Evolutionary conservation across 2,113 vertebrate genomes (phyloP), one percentile per base, ranked within the genome.

Genomic region (Elgaria multicarinata): DNA sequence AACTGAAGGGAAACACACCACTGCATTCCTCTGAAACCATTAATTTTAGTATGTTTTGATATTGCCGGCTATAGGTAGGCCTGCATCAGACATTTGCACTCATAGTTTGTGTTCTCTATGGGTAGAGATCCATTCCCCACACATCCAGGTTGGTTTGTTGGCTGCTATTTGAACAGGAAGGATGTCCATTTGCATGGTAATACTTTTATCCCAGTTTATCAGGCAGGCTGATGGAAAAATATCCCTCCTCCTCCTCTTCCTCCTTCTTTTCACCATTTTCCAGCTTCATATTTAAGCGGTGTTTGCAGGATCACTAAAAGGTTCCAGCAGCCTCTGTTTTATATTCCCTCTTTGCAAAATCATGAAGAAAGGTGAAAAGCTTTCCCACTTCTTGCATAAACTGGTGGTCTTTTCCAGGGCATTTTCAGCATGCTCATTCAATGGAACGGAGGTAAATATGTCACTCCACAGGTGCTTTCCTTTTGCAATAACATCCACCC

Each of bases 181-280:
- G 90, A 93, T 96, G 95, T 95, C 97, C 96, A 97, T 97, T 97
- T 97, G 95, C 97, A 97, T 97, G 97, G 96, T 97, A 97, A 97
- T 97, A 96, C 93, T 96, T 97, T 96, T 94, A 96, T 95, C 92
- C 88, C 89, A 88, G 89, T 95, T 98, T 97, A 97, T 97, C 95
- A 95, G 94, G 90, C 88, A 96, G 91, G 95, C 96, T 91, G 94
- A 96, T 96, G 93, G 96, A 97, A 97, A 97, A 94, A 95, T 33
- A n/a, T 55, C 58, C 50, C n/a, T 33, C 33, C 93, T 12, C 31
- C 39, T 42, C 13, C 16, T 31, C 20, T 6, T 26, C n/a, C n/a
- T n/a, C n/a, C n/a, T n/a, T n/a, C 20, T 50, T 53, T 79, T 33
- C 92, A 89, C 93, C 93, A 92, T 97, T 95, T 97, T 94, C 91